Conservation (phyloP, 2,888 invertebrate species). For the Limenitis camilla region DNA sequence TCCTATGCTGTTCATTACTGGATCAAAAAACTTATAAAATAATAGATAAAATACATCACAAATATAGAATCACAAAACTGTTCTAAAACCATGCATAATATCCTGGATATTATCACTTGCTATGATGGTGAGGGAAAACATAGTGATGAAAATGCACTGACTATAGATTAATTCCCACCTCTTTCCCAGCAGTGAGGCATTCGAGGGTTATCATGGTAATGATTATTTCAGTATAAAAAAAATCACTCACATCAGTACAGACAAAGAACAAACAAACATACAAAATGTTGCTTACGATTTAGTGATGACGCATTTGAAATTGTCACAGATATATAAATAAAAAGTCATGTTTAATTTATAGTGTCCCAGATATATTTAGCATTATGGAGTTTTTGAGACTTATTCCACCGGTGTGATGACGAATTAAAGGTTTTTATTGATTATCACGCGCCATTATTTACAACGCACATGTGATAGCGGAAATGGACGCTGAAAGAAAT, state of each 20-base stretch:
- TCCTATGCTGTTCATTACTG: too few species aligned
- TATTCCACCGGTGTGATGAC: constrained; percentile 46
- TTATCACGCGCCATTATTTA: constrained; percentile 12
- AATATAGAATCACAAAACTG: too few species aligned
- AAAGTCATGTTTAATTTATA: constrained; percentile 39
- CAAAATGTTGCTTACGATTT: neutral
- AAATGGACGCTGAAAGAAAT: constrained; percentile 12
- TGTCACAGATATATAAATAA: constrained; percentile 33
- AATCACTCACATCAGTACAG: neutral
- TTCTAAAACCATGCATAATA: too few species aligned
- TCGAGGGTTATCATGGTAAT: too few species aligned
- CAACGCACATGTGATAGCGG: constrained; percentile 1
- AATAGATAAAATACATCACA: too few species aligned
- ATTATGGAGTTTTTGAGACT: constrained; percentile 28
- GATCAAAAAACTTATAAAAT: too few species aligned
- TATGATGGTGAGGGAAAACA: too few species aligned
- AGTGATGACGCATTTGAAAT: constrained; percentile 10
- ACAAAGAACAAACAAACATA: neutral
- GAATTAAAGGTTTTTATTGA: constrained; percentile 34
- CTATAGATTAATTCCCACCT: too few species aligned
- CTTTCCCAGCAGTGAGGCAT: too few species aligned
- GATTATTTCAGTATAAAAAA: too few species aligned
- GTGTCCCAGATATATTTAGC: constrained; percentile 21
- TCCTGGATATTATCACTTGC: too few species aligned
- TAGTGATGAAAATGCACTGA: too few species aligned